Percentiles rank a stretch among this genome's conserved stretches.
Evolutionary conservation across 1,140 invertebrate genomes (phyloP).

Genomic region (Drosophila nasuta): DNA sequence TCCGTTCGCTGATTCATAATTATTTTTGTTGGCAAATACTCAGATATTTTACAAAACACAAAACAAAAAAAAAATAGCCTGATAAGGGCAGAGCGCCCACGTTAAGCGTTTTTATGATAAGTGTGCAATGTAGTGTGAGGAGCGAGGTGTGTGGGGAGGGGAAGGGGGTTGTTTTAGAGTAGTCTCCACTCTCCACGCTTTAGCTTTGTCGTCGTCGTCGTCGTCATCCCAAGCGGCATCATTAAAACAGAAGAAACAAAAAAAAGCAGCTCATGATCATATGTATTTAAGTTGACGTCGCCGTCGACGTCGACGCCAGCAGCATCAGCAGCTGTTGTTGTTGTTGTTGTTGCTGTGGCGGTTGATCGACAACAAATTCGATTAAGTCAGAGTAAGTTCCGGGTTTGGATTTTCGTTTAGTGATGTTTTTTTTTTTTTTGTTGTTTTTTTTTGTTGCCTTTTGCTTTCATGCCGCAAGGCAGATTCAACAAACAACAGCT

Average conservation of each 20-base stretch:
- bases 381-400: slow-evolving; percentile 78
- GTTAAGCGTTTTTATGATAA: slow-evolving; percentile 9
- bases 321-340: slow-evolving; percentile 41
- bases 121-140: neutral
- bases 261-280: slow-evolving; percentile 39
- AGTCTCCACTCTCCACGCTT: neutral
- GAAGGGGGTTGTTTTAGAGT: neutral
- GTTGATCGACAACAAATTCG: slow-evolving; percentile 72
- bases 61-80: slow-evolving; percentile 5
- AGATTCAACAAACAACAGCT: slow-evolving; percentile 17
- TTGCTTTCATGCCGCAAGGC: slow-evolving; percentile 32
- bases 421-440: slow-evolving; percentile 51
- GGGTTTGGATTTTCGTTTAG: slow-evolving; percentile 77
- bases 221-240: slow-evolving; percentile 59
- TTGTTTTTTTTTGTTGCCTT: slow-evolving; percentile 34
- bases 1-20: slow-evolving; percentile 68
- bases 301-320: slow-evolving; percentile 36
- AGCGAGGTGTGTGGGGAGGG: slow-evolving; percentile 3
- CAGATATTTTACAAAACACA: slow-evolving; percentile 34
- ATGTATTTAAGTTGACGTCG: slow-evolving; percentile 42
- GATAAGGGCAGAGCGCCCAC: slow-evolving; percentile 30
- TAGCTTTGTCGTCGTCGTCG: slow-evolving; percentile 44
- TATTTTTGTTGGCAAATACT: slow-evolving; percentile 67
- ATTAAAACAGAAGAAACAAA: slow-evolving; percentile 37
- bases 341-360: slow-evolving; percentile 37